Evolutionary conservation across 1,140 invertebrate genomes (phyloP), one percentile per base, ranked within the genome.

Genomic region (Pogonognathellus flavescens): DNA sequence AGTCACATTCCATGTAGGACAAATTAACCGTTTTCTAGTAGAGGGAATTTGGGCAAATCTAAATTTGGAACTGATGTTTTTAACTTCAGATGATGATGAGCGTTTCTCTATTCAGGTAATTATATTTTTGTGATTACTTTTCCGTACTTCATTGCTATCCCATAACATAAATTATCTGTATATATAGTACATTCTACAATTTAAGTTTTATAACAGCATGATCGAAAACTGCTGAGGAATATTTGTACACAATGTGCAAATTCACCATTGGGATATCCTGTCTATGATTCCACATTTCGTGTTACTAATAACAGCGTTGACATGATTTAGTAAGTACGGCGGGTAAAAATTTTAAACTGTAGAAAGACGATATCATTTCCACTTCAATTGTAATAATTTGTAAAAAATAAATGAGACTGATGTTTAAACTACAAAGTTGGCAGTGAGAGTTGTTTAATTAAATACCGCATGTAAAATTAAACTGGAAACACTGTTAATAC

Each of bases 31-130:
- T 7, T 91, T 91, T 87, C 90, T 90, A 16, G 91, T 93, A 0
- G 89, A 90, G 13, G 91, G 91, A 2, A 90, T 93, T 88, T 93
- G 92, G 92, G 90, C 92, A 7, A 92, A 92, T 84, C 90, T 93
- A 7, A 91, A 90, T 82, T 88, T 92, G 60, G 92, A 93, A 89
- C 89, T 93, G 14, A 89, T 93, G 2, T 93, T 93, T 88, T 89
- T 93, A 76, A 93, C 92, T 50, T 93, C 92, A 87, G 92, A 93
- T 90, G 92, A 93, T 87, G 92, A 93, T 86, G 92, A 93, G 87
- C 89, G 92, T 80, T 93, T 92, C 89, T 92, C 91, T 83, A 93
- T 93, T 85, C 90, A 91, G 88, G 90, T 90, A 86, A 13, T n/a
- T n/a, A 59, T 80, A 53, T 53, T 53, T 22, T n/a, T 7, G 1